A percentile compares a stretch with the other conserved stretches of the same genome.
These are phyloP conservation scores for Clarias batrachus DNA, from an alignment of 2,113 vertebrate genomes.

Conservation along the genomic window DNA sequence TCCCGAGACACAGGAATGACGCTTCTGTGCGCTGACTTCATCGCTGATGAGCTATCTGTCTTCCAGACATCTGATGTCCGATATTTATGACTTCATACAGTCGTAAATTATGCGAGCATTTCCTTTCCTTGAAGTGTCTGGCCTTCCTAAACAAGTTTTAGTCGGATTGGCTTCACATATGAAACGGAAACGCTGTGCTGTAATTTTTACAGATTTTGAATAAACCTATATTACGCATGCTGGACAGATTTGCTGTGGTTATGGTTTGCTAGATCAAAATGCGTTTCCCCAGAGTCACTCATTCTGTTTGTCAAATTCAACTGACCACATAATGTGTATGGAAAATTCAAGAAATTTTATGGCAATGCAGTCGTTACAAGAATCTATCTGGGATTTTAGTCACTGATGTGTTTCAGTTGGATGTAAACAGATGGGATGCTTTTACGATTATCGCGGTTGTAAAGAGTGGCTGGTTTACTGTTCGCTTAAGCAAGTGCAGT, in stretches of 20 bases:
- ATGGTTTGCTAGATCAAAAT: neutral
- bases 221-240: neutral
- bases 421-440: neutral
- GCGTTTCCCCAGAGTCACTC: neutral
- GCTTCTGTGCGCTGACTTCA: slow-evolving; percentile 48
- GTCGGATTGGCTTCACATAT: neutral
- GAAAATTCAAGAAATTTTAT: neutral
- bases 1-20: slow-evolving; percentile 42
- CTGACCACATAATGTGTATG: neutral
- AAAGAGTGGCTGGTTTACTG: neutral
- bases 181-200: neutral
- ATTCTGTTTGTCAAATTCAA: neutral
- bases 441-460: neutral
- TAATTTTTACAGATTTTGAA: neutral
- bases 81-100: neutral
- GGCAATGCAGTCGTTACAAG: neutral
- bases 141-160: neutral
- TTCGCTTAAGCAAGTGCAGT: neutral
- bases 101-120: neutral
- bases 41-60: slow-evolving; percentile 33
- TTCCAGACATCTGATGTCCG: slow-evolving; percentile 49
- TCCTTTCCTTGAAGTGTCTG: neutral
- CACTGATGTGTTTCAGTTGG: neutral
- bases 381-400: neutral
- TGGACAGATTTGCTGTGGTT: neutral